phyloP scores from a whole-genome alignment of 2,113 vertebrate species.

The Hemiscyllium ocellatum region DNA sequence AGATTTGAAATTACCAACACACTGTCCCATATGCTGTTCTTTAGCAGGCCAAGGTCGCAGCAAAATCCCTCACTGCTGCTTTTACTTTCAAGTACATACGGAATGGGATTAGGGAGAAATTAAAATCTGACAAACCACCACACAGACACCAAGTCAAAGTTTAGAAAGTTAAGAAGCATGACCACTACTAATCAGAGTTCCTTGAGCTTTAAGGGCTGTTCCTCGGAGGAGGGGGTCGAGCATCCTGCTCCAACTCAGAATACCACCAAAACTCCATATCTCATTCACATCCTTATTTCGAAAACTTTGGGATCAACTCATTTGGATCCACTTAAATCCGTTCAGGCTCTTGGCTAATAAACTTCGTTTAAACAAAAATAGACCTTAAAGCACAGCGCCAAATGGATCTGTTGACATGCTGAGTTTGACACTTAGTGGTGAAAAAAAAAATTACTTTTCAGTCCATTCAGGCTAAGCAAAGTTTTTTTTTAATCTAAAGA shows the following conservation, averaged over 20 bases:
- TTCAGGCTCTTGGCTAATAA: too few relatives aligned
- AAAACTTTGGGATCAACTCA: too few relatives aligned
- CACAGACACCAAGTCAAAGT: not conserved
- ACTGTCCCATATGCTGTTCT: not conserved
- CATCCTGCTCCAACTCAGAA: not conserved
- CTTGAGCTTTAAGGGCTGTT: not conserved
- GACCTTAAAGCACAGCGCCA: too few relatives aligned
- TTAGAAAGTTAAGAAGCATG: not conserved
- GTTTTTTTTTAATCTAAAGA: too few relatives aligned
- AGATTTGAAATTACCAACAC: not conserved
- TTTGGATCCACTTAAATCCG: too few relatives aligned
- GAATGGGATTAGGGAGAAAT: not conserved
- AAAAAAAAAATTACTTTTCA: too few relatives aligned
- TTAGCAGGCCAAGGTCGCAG: not conserved
- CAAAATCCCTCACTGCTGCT: not conserved
- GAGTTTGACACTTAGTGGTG: too few relatives aligned
- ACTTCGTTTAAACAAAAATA: too few relatives aligned
- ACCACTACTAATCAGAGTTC: not conserved
- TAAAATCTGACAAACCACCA: not conserved
- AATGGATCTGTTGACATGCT: too few relatives aligned
- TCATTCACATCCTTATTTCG: not conserved
- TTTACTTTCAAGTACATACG: not conserved
- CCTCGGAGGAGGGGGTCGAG: not conserved
- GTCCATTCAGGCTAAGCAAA: too few relatives aligned
- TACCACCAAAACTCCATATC: not conserved